Evolutionary conservation across 2,888 invertebrate species (phyloP).

Genomic region (Drosophila pegasa): DNA sequence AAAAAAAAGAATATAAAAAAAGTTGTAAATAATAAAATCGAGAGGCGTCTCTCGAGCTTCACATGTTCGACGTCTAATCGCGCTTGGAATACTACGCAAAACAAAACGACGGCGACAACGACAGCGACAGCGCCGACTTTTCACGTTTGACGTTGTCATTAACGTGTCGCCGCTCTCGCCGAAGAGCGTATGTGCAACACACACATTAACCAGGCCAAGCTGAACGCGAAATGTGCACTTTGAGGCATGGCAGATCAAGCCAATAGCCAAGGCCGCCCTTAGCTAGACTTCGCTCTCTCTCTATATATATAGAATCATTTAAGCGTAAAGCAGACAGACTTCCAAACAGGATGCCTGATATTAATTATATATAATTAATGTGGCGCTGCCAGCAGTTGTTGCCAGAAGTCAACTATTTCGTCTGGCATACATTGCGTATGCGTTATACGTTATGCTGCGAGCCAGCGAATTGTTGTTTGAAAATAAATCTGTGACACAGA

Average conservation of each 20-base stretch:
- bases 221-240: conserved; percentile 35
- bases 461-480: conserved; percentile 50
- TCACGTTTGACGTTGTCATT: conserved; percentile 63
- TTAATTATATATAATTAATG: conserved; percentile 11
- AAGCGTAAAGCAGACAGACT: conserved; percentile 50
- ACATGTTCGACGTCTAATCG: conserved; percentile 84
- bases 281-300: background rate
- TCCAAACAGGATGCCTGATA: conserved; percentile 17
- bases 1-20: conserved; percentile 26
- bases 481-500: conserved; percentile 71
- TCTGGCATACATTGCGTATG: conserved; percentile 66
- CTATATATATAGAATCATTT: conserved; percentile 60
- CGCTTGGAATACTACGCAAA: conserved; percentile 82
- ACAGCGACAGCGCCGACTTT: conserved; percentile 34
- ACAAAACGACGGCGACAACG: conserved; percentile 24
- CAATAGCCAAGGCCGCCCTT: conserved; percentile 54
- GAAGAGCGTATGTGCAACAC: background rate
- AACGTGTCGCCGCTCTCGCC: conserved; percentile 28
- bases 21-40: conserved; percentile 35
- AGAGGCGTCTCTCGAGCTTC: conserved; percentile 65
- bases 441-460: conserved; percentile 54
- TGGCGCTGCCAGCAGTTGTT: conserved; percentile 11
- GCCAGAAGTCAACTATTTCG: conserved; percentile 7
- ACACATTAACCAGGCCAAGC: conserved; percentile 26
- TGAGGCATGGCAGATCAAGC: conserved; percentile 36